A percentile compares a stretch with the other conserved stretches of the same genome.
Conservation (phyloP, 2,113 vertebrate species). For the Echinops telfairi region DNA sequence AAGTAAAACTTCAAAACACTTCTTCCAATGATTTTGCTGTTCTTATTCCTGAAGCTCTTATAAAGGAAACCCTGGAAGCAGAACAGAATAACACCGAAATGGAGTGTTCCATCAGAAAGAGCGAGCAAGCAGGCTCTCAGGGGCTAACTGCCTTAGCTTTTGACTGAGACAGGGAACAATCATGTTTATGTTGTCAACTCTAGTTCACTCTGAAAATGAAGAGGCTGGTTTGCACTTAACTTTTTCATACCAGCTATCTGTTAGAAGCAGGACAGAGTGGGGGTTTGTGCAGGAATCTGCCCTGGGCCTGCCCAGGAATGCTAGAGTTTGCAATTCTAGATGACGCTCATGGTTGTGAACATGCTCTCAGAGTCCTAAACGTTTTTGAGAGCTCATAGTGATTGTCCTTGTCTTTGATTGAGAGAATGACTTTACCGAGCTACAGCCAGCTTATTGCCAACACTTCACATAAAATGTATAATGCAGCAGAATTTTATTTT, state of each 20-base stretch:
- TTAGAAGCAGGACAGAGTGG: not conserved
- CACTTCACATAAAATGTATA: slow-evolving; percentile 63
- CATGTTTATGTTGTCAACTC: not conserved
- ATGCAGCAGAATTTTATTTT: not conserved
- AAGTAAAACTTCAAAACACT: not conserved
- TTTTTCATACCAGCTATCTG: not conserved
- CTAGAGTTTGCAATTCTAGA: not conserved
- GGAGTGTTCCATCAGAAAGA: not conserved
- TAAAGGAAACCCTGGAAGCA: not conserved
- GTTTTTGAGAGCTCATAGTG: slow-evolving; percentile 20
- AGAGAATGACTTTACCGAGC: slow-evolving; percentile 66
- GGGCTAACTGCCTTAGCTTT: not conserved
- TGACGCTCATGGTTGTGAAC: not conserved
- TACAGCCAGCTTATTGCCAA: slow-evolving; percentile 61
- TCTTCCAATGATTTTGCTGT: not conserved
- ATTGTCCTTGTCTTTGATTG: slow-evolving; percentile 64
- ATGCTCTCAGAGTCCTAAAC: not conserved
- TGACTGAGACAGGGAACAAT: not conserved
- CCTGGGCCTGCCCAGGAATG: too few species aligned
- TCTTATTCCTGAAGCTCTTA: not conserved
- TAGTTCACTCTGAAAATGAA: not conserved
- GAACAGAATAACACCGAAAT: not conserved
- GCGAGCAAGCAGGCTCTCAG: not conserved
- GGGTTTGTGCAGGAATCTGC: not conserved
- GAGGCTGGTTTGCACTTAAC: not conserved